A percentile compares a stretch with the other conserved stretches of the same genome.
Conservation (phyloP, 2,113 vertebrate genomes). For the Mohoua ochrocephala region DNA sequence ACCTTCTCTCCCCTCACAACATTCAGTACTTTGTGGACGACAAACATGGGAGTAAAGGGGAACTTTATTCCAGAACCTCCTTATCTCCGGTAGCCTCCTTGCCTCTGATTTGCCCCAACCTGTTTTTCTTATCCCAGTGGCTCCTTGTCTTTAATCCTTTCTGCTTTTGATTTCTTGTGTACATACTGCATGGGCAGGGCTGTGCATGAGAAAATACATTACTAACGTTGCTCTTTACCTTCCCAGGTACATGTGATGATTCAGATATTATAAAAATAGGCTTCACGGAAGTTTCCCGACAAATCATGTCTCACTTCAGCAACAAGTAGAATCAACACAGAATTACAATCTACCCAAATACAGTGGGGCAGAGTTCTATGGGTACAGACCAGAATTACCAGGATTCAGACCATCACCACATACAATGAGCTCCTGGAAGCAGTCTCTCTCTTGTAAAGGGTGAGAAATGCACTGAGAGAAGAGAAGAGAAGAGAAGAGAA, state of each 20-base stretch:
- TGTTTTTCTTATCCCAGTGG: background rate
- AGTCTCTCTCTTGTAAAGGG: background rate
- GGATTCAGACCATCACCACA: background rate
- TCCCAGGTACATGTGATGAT: background rate
- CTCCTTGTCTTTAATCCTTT: conserved; percentile 7
- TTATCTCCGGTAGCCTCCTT: background rate
- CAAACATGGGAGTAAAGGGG: background rate
- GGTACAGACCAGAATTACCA: background rate
- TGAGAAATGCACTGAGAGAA: background rate
- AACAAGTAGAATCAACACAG: background rate
- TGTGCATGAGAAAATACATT: background rate
- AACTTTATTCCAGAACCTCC: background rate
- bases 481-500: background rate
- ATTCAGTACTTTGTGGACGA: background rate
- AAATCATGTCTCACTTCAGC: background rate
- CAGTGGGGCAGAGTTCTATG: background rate
- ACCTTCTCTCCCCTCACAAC: background rate
- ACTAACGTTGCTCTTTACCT: background rate
- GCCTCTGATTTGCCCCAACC: background rate
- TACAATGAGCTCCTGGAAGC: background rate
- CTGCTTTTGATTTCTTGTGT: conserved; percentile 24
- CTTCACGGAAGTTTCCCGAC: background rate
- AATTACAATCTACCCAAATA: background rate
- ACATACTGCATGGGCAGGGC: background rate
- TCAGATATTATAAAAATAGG: background rate